Evolutionary conservation across 2,113 vertebrate genomes (phyloP), one percentile per base, ranked within the genome.

Genomic region (Butorides virescens): DNA sequence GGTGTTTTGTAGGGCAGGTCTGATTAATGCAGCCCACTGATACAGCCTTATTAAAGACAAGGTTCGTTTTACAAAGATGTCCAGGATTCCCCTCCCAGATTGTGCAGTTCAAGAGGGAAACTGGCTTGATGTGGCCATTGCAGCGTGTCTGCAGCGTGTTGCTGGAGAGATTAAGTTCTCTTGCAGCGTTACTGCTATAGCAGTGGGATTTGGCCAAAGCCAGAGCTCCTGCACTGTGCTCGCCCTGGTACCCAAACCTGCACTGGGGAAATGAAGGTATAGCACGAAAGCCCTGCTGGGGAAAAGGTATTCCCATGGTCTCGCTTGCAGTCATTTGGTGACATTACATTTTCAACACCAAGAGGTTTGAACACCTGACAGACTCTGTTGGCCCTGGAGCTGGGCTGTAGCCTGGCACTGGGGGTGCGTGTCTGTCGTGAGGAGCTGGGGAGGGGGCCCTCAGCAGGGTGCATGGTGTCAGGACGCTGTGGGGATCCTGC

Each of bases 311-410:
- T 62, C 20, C 46, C 4, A 1, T 53, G 62, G 62, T 37, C 66
- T 67, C 61, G 46, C 23, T 67, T 61, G 55, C 23, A 50, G 34
- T 73, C 17, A 52, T 50, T 27, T 65, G 36, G 19, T 78, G 39
- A 20, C 20, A 37, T 2, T 8, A 30, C 4, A 9, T 22, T 56
- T 53, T 56, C 27, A 66, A 78, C 88, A 4, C 47, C 11, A 30
- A 27, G 44, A 37, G 17, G 20, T 71, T 36, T 81, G 83, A 86
- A 19, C 4, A 14, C 6, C 42, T 76, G 61, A 2, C 5, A 47
- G 20, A 5, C 22, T 58, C 13, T 55, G 8, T 39, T 0, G 0
- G 10, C 9, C 1, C 55, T 32, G 30, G 67, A 50, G n/a, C 42
- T 36, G 75, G 44, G 29, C 46, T 85, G 32, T 13, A 74, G 76